Evolutionary conservation across 2,888 invertebrate species (phyloP), one percentile per base, ranked within the genome.

Genomic region (Pyrochroa serraticornis): DNA sequence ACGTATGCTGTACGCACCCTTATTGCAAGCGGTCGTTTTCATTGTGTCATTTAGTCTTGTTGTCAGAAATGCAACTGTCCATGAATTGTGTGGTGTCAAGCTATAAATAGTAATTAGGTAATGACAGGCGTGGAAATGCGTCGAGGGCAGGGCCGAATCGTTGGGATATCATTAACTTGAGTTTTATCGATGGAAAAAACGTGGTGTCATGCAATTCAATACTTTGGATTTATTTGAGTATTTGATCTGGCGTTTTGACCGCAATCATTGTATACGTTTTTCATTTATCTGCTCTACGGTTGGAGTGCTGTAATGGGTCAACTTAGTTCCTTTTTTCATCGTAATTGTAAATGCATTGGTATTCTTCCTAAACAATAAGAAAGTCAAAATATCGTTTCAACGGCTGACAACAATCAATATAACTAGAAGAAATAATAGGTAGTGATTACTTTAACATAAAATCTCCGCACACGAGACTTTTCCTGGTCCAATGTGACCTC

Each of bases 51-150:
- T 72, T 70, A 72, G 71, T 72, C 65, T 70, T 62, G 68, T 67
- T 72, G 72, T 73, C 71, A 70, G 68, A 67, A 66, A 53, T 63
- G 68, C 68, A 66, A 69, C 70, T 68, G 68, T 67, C 63, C 65
- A 66, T 68, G 63, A 62, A 69, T 66, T 63, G 69, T 65, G 65
- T 67, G 64, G 69, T 71, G 72, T 66, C 70, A 71, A 69, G 70
- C 71, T 63, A 74, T 74, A 74, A 75, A 75, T 73, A 74, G 71
- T 71, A 75, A 74, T 75, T 75, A 74, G 67, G 66, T 58, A 58
- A 58, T 63, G 70, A 70, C 71, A 68, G 67, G 64, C 64, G 64
- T 66, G 65, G 65, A 67, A 66, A 70, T 69, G 62, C 67, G 68
- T 68, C 67, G 53, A 59, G 59, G 66, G 65, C 57, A 60, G 67